Evolutionary conservation across 2,797 vertebrate genomes (phyloP).

Genomic region (Myotis vivesi): DNA sequence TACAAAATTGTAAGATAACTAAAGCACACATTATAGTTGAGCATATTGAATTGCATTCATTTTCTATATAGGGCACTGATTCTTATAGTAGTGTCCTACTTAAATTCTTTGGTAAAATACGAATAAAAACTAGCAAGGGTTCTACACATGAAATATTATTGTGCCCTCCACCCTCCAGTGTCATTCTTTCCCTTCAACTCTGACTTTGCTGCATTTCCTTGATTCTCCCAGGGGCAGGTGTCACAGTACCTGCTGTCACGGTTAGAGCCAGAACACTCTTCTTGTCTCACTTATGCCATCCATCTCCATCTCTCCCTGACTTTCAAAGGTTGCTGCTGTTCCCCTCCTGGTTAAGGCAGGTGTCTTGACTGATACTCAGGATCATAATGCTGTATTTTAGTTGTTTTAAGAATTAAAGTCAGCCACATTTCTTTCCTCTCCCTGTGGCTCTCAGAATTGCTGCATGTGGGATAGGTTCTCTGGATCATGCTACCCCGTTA

Average conservation of each 20-base stretch:
- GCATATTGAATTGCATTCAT: neutral
- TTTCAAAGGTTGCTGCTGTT: neutral
- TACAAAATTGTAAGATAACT: neutral
- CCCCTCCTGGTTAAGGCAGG: neutral
- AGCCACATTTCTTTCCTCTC: neutral
- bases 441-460: neutral
- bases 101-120: neutral
- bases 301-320: neutral
- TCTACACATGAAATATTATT: neutral
- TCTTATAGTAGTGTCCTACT: neutral
- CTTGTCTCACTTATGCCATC: too few relatives aligned
- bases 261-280: neutral
- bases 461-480: neutral
- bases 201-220: neutral
- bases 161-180: too few relatives aligned
- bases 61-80: neutral
- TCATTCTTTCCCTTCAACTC: neutral
- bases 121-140: neutral
- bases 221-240: neutral
- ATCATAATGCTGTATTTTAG: neutral
- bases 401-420: constrained; percentile 34
- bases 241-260: neutral
- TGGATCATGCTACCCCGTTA: neutral
- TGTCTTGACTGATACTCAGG: neutral
- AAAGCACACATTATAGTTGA: neutral